Evolutionary conservation across 2,797 vertebrate species (phyloP).

Genomic region (Chloroceryle amazona): DNA sequence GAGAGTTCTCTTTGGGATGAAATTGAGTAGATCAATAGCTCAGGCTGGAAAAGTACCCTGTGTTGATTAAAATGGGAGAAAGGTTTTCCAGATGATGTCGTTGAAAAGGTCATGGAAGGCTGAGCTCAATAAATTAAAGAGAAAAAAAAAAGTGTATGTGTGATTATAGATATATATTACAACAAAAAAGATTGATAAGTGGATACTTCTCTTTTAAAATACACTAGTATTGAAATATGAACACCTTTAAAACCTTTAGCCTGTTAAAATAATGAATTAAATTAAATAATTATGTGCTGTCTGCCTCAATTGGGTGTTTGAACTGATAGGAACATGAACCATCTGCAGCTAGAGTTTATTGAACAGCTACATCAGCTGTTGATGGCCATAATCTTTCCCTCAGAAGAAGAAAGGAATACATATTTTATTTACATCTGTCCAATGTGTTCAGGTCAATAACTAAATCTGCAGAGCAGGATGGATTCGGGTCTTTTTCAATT

Average conservation of each 20-base stretch:
- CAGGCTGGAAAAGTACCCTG: neutral
- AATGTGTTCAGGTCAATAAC: neutral
- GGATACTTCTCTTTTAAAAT: neutral
- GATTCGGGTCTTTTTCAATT: neutral
- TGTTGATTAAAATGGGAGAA: conserved; percentile 38
- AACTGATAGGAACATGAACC: neutral
- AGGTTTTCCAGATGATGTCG: conserved; percentile 21
- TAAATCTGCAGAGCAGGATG: neutral
- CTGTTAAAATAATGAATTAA: neutral
- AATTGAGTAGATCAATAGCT: neutral
- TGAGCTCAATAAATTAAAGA: neutral
- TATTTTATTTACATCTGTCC: conserved; percentile 5
- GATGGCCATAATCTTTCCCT: neutral
- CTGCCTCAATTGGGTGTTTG: neutral
- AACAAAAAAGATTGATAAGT: neutral
- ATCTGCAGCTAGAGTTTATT: neutral
- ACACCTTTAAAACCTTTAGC: neutral
- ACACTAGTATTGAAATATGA: neutral
- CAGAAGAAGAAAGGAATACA: neutral
- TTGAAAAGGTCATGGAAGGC: conserved; percentile 42
- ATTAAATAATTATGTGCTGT: neutral
- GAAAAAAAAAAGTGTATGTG: neutral
- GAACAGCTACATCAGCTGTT: neutral
- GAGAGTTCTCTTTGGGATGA: neutral
- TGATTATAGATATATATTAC: neutral